Conservation (phyloP, 2,888 invertebrate genomes). For the Melanotus villosus region DNA sequence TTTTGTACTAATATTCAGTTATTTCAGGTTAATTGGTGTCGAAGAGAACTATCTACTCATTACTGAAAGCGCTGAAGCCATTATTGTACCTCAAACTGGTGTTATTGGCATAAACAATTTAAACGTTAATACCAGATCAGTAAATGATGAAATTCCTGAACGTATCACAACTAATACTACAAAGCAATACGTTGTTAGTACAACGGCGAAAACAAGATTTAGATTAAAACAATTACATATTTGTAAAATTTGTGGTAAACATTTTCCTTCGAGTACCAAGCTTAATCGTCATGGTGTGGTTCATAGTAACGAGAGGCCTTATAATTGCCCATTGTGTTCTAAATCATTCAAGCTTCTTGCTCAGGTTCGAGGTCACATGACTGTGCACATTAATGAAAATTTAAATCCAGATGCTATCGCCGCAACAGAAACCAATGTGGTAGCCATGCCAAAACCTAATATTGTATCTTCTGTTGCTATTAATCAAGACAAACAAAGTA, state of each 20-base stretch:
- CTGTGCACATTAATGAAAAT: neutral
- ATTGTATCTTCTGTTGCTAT: neutral
- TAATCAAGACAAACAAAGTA: too few relatives aligned
- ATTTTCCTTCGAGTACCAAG: neutral
- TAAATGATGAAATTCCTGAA: too few relatives aligned
- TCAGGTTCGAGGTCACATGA: neutral
- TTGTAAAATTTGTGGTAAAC: neutral
- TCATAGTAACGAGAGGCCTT: neutral
- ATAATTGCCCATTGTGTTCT: neutral
- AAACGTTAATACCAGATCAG: too few relatives aligned
- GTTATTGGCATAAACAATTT: too few relatives aligned
- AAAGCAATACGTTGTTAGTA: too few relatives aligned
- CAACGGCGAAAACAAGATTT: too few relatives aligned
- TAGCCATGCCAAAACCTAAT: neutral
- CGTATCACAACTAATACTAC: too few relatives aligned
- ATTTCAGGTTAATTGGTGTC: neutral
- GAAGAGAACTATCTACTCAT: neutral
- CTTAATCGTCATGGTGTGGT: neutral
- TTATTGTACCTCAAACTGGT: too few relatives aligned
- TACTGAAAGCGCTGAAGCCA: neutral
- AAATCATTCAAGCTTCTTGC: neutral
- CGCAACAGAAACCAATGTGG: neutral
- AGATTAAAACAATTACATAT: neutral
- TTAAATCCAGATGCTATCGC: neutral
- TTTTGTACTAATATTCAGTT: too few relatives aligned